Evolutionary conservation across 1,140 invertebrate species (phyloP).

Genomic region (Fopius arisanus): DNA sequence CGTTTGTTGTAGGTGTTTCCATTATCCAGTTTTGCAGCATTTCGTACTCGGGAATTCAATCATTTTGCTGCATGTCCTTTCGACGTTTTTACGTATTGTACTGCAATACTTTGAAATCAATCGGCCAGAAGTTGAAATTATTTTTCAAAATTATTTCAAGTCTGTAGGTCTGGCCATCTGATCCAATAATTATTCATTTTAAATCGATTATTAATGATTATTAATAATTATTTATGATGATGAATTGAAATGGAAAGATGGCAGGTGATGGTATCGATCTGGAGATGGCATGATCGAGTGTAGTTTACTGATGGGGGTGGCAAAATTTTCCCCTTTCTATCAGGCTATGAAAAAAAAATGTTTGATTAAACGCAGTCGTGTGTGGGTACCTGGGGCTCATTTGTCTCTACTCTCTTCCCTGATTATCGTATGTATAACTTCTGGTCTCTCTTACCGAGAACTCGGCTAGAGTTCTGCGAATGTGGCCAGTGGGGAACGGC

Average conservation of each 20-base stretch:
- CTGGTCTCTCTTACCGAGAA: not conserved
- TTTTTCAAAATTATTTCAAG: no score
- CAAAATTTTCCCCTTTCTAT: not conserved
- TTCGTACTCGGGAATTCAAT: conserved; percentile 1
- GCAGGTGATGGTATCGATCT: not conserved
- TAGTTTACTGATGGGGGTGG: not conserved
- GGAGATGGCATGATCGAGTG: not conserved
- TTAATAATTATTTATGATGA: no score
- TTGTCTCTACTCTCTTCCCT: not conserved
- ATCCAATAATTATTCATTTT: no score
- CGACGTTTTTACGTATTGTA: no score
- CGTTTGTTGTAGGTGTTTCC: conserved; percentile 23
- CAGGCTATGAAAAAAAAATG: not conserved
- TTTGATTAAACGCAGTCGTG: conserved; percentile 9
- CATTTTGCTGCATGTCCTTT: no score
- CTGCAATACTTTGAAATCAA: no score
- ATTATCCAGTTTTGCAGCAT: conserved; percentile 3
- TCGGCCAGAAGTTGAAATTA: no score
- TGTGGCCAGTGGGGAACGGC: not conserved
- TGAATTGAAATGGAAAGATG: no score
- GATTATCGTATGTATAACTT: not conserved
- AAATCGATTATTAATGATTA: no score
- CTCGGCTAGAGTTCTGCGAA: not conserved
- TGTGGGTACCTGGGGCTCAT: not conserved
- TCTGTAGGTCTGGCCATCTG: no score